Evolutionary conservation across 1,140 invertebrate species (phyloP), one percentile per base, ranked within the genome.

Genomic region (Temnothorax longispinosus): DNA sequence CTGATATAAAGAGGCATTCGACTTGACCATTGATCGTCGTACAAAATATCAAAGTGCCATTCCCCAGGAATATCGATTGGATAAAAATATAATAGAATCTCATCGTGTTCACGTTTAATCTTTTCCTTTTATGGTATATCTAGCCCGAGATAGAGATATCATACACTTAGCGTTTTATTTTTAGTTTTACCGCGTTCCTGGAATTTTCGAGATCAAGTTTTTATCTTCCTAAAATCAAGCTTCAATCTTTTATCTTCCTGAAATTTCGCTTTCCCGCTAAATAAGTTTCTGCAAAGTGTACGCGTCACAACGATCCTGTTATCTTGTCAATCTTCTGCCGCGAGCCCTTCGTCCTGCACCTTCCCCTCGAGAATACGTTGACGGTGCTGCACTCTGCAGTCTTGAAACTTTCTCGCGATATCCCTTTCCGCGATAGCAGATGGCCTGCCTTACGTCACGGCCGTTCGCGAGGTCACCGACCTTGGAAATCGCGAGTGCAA

Each of bases 331-430:
- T 41, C 11, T 71, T 47, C 13, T 13, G n/a, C 11, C 5, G 2
- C 58, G 4, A 32, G 15, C 13, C 1, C 18, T 41, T 56, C 15
- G 10, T 44, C 3, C 15, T 60, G 15, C n/a, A 80, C 10, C 18
- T 13, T 35, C 8, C 50, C 27, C 27, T 11, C 11, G 41, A 72
- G 52, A 72, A 32, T 5, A n/a, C 60, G 7, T 80, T 27, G 44
- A 11, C n/a, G 44, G 21, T 27, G 27, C 27, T 56, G 52, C 67
- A 44, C 13, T 21, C 27, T 56, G 52, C 67, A 44, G 18, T 21
- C 35, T 50, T 41, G 18, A 35, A 67, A 54, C 54, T 84, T 75
- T 60, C 77, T 80, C 77, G 64, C 64, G 64, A 41, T 69, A 81
- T 71, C 8, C 21, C 54, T 82, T 47, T 58, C 38, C 52, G 65